Evolutionary conservation across 1,140 invertebrate genomes (phyloP), one percentile per base, ranked within the genome.

Genomic region (Geopemphigus sp.): DNA sequence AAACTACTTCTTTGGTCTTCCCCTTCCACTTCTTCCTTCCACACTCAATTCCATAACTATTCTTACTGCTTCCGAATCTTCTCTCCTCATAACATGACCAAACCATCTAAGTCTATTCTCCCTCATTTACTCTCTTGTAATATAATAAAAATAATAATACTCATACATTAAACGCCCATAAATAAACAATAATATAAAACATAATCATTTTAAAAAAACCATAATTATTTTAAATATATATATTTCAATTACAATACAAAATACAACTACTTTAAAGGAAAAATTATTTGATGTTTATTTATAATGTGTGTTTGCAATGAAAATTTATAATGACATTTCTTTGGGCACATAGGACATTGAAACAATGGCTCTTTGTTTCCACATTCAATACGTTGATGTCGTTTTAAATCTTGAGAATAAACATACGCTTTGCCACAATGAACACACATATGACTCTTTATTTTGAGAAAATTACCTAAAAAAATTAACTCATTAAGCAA

Each of bases 361-460:
- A 83, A 82, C 17, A 63, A 64, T n/a, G 83, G 83, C 29, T 82
- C 78, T 50, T 83, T 83, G 22, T 61, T 61, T 11, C 81, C 81
- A 68, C 81, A 82, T 26, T 82, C 56, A 29, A 82, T 57, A 8
- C 81, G 81, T 64, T 81, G 56, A 74, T 83, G 83, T 45, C 81
- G 82, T 81, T 81, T 82, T 19, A 83, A 22, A 32, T 82, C 82
- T 24, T 82, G 80, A 56, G 82, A 81, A 22, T 81, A 83, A 24
- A 81, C 80, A 66, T 84, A 84, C 19, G 70, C 76, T 26, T 85
- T 84, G 26, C 85, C 85, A 81, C 86, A 86, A 26, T 39, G 32
- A 15, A 80, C 47, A 70, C 82, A 82, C 26, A 66, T 24, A 39
- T 81, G 56, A 47, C 11, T 72, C 68, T 72, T 72, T 54, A 12